Evolutionary conservation across 2,888 invertebrate genomes (phyloP).

Genomic region (Agrotis segetum): DNA sequence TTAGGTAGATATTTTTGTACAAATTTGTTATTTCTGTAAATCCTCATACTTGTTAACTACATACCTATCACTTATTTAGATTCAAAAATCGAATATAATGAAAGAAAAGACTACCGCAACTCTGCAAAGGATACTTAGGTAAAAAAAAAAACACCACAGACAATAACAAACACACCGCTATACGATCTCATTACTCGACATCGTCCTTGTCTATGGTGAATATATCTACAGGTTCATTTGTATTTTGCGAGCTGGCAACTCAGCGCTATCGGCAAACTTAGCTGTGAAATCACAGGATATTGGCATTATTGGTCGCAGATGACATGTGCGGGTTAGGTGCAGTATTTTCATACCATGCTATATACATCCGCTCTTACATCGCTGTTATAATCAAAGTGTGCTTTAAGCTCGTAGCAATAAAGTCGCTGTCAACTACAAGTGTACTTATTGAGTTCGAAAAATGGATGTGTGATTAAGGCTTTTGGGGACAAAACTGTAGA

Average conservation of each 20-base stretch:
- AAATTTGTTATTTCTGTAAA: no score
- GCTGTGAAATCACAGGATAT: constrained; percentile 44
- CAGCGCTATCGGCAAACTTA: constrained; percentile 14
- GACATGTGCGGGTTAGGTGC: constrained; percentile 18
- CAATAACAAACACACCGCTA: constrained; percentile 3
- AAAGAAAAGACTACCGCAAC: neutral
- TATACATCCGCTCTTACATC: no score
- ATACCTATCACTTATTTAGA: no score
- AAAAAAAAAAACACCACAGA: constrained; percentile 22
- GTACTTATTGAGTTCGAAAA: no score
- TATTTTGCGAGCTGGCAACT: constrained; percentile 34
- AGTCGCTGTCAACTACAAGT: no score
- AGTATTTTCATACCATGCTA: no score
- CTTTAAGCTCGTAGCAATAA: no score
- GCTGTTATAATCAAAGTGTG: no score
- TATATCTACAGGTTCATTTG: constrained; percentile 30
- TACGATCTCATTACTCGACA: constrained; percentile 43
- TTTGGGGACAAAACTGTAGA: no score
- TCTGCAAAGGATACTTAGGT: constrained; percentile 12
- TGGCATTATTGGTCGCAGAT: constrained; percentile 32
- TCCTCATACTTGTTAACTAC: no score
- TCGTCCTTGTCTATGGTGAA: constrained; percentile 27
- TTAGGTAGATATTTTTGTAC: no score
- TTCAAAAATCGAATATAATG: neutral
- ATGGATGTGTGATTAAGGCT: no score